Evolutionary conservation across 2,797 vertebrate genomes (phyloP).

Genomic region (Manis crassicaudata): DNA sequence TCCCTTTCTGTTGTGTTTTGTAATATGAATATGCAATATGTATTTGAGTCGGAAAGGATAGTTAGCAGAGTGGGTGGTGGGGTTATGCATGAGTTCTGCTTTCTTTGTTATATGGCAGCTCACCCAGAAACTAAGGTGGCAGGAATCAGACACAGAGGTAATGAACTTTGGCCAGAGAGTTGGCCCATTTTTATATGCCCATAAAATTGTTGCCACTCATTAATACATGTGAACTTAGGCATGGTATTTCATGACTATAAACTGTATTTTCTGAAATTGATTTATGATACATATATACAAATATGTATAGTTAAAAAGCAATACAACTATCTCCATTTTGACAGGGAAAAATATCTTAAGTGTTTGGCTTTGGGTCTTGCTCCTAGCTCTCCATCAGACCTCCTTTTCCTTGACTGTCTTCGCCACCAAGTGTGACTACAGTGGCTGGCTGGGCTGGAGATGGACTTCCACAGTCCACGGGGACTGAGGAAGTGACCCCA

Average conservation of each 20-base stretch:
- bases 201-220: no score
- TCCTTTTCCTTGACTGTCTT: constrained; percentile 14
- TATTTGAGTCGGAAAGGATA: not conserved
- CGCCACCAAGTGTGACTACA: not conserved
- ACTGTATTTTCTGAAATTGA: not conserved
- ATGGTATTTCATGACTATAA: no score
- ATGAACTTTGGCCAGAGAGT: no score
- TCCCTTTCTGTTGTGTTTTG: not conserved
- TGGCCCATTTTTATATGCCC: no score
- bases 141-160: no score
- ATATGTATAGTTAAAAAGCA: constrained; percentile 1
- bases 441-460: constrained; percentile 62
- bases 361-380: not conserved
- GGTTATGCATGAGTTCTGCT: not conserved
- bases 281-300: not conserved
- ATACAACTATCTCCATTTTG: not conserved
- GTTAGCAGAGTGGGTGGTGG: not conserved
- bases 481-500: not conserved
- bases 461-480: constrained; percentile 55
- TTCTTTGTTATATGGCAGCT: not conserved
- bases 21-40: not conserved
- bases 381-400: not conserved
- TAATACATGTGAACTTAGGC: no score
- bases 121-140: no score
- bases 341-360: not conserved